Conservation (phyloP, 2,113 vertebrate genomes). For the Nanorana parkeri region DNA sequence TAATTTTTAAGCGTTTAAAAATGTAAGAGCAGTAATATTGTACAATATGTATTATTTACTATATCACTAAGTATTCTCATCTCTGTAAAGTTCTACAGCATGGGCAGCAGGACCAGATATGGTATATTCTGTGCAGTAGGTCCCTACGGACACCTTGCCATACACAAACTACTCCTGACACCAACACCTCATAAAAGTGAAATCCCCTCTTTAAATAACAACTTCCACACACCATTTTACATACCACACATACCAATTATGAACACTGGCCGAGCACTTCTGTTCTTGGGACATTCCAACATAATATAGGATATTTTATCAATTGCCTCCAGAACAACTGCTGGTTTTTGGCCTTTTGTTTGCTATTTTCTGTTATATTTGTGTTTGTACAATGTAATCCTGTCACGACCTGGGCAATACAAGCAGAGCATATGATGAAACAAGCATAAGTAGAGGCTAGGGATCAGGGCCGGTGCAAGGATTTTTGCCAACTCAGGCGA, state of each 20-base stretch:
- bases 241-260: slow-evolving; percentile 7
- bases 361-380: too few relatives aligned
- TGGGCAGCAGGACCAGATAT: too few relatives aligned
- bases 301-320: background rate
- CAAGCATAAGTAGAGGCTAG: too few relatives aligned
- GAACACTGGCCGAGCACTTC: background rate
- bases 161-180: background rate
- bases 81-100: background rate
- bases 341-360: too few relatives aligned
- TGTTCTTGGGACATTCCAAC: background rate
- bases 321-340: background rate
- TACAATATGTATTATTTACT: slow-evolving; percentile 11
- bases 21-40: slow-evolving; percentile 29
- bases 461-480: too few relatives aligned
- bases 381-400: too few relatives aligned
- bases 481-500: too few relatives aligned
- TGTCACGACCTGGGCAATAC: too few relatives aligned
- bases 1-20: slow-evolving; percentile 19
- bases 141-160: background rate
- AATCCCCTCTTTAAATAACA: background rate
- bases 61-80: background rate
- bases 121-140: too few relatives aligned
- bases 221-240: background rate
- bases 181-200: background rate
- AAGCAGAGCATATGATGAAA: too few relatives aligned